Conservation (phyloP, 2,113 vertebrate species). For the Sterrhoptilus dennistouni region DNA sequence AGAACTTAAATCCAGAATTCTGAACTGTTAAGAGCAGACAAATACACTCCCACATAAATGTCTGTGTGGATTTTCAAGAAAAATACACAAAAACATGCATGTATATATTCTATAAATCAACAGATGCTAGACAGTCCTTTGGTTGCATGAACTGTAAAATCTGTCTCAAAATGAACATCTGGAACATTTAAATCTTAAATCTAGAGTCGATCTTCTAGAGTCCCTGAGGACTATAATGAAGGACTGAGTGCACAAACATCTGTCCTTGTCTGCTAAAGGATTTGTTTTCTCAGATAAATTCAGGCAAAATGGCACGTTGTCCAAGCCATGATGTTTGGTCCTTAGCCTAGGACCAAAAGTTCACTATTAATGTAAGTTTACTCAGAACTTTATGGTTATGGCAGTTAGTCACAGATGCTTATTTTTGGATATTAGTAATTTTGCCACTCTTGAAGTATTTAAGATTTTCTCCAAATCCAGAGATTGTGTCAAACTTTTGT, state of each 20-base stretch:
- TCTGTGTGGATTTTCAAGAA: neutral
- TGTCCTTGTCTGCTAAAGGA: constrained; percentile 19
- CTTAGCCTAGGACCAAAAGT: neutral
- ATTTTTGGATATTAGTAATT: neutral
- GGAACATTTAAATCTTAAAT: constrained; percentile 57
- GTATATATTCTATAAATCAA: constrained; percentile 1
- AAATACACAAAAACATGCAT: neutral
- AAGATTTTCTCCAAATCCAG: neutral
- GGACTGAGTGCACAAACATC: constrained; percentile 52
- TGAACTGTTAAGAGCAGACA: neutral
- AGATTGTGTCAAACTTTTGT: neutral
- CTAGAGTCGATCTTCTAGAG: neutral
- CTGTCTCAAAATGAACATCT: constrained; percentile 42
- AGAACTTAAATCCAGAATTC: neutral
- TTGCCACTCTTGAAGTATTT: neutral
- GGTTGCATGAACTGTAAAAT: constrained; percentile 40
- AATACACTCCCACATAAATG: neutral
- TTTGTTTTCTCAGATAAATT: neutral
- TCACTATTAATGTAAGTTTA: neutral
- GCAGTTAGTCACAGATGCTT: neutral
- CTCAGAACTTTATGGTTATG: neutral
- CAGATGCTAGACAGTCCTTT: constrained; percentile 21
- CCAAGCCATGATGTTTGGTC: neutral
- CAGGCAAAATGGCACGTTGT: neutral
- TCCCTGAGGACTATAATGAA: neutral